phyloP scores from a whole-genome alignment of 1,140 invertebrate species.

The Popillia japonica region DNA sequence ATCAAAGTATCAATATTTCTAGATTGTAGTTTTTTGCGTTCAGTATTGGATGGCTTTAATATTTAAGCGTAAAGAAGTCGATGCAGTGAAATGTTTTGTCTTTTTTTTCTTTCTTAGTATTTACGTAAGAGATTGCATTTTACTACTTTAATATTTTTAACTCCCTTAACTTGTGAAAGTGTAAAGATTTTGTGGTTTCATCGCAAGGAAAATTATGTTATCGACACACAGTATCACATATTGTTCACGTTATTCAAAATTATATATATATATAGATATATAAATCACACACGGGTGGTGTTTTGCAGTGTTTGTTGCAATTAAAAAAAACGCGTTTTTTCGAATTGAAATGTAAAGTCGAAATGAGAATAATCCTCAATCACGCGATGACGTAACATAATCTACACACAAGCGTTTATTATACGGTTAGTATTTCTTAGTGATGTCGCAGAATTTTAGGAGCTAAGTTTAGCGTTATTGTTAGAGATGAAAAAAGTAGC shows the following conservation, averaged over 20 bases:
- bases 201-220: background rate
- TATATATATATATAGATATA: conserved; percentile 3
- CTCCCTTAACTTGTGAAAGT: conserved; percentile 25
- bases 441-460: conserved; percentile 54
- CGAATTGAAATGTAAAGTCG: background rate
- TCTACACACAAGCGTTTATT: conserved; percentile 47
- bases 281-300: background rate
- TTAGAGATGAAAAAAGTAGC: conserved; percentile 49
- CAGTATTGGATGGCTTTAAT: conserved; percentile 57
- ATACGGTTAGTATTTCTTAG: conserved; percentile 57
- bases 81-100: conserved; percentile 41
- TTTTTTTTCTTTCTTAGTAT: conserved; percentile 58
- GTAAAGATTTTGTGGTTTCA: conserved; percentile 35
- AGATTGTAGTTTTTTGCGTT: conserved; percentile 49
- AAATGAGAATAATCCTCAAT: background rate
- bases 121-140: conserved; percentile 47
- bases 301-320: conserved; percentile 6
- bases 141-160: conserved; percentile 25
- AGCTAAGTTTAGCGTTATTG: conserved; percentile 40
- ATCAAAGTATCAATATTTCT: conserved; percentile 39
- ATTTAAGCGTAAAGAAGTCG: conserved; percentile 43
- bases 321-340: background rate
- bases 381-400: conserved; percentile 39
- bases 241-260: background rate
- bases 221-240: background rate